Base-by-base conservation (phyloP, 2,113 vertebrate species). In the Mohoua ochrocephala region DNA sequence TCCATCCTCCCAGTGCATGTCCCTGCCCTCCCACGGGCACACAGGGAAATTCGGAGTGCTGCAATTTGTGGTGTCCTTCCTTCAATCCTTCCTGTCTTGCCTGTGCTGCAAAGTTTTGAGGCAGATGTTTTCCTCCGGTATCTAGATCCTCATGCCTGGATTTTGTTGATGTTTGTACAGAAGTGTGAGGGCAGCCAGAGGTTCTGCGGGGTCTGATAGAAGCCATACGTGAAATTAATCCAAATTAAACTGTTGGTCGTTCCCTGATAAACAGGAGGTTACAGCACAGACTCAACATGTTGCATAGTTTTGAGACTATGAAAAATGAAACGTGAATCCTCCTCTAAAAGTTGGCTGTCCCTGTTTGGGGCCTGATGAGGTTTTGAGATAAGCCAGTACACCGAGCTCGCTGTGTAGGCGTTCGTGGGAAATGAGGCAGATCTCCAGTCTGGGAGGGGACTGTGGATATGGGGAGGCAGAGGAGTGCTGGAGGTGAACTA, bases 321-420 rank as follows among this genome's bases (percentile, higher is more conserved):
- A 93, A 56, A 93, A 84, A 90, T 63, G 39, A 64, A 70, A 88
- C 31, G n/a, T n/a, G 39, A 90, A 16, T 95, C 78, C 50, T 87
- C 41, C 30, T 88, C 33, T 24, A 31, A 53, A 81, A 61, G 23
- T 63, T 95, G 85, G 42, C 83, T n/a, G 14, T 9, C 15, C 54
- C 56, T 57, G 12, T n/a, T 33, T 45, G 83, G 30, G 37, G 53
- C 49, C 60, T 42, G n/a, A 54, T 5, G 35, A 84, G n/a, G 39
- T 83, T 79, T 61, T 92, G 74, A 93, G 87, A 89, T 50, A 53
- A 73, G 26, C 57, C 64, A 63, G 68, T 45, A 10, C 1, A 0
- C 53, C 24, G 31, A 47, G 42, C 37, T 89, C 2, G 0, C 84
- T 67, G 75, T 3, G 78, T 95, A 67, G 85, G 86, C 10, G 13